Base-by-base conservation (phyloP, 2,888 invertebrate genomes). In the Aplocera efformata region DNA sequence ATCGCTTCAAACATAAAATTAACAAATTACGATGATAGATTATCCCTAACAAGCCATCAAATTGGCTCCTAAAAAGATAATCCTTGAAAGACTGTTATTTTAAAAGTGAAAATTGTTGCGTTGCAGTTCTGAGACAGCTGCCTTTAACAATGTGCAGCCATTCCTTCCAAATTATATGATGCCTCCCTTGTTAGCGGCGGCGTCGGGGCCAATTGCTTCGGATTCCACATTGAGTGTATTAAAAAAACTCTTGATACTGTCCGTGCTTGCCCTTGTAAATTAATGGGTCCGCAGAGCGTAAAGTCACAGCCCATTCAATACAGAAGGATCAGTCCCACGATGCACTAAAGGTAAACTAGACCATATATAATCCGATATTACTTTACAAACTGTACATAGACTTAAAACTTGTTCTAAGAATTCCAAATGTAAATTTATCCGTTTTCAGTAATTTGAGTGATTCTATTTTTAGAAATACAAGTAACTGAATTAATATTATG, bases 241-340 rank as follows among this genome's bases (percentile, higher is more conserved):
- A 72, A 79, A 76, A 79, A 77, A 70, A 66, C 40, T 32, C 40
- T 36, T 67, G 69, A 74, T 72, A 73, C 69, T 69, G 70, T 78
- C 63, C 63, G 64, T 72, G 81, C 67, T 71, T 67, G 74, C 82
- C 79, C 79, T 83, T 83, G 73, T 83, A 82, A 85, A 85, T 84
- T 80, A 78, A 75, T 17, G 70, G 80, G 72, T 62, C 72, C 63
- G 72, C 60, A 67, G 73, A 77, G 72, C 79, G 77, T 76, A 79
- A 81, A 80, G 74, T 6, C 23, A 47, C 41, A 44, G 50, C 11
- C 34, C 22, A 6, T 24, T 30, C 13, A 30, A 23, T 30, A 40
- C 10, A 36, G 36, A 23, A 5, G 23, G 17, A 8, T 33, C 40
- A 32, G 20, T 35, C 24, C 6, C 6, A 6, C n/a, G 22, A 29